Evolutionary conservation across 2,797 vertebrate species (phyloP), one percentile per base, ranked within the genome.

Genomic region (Orientallactaga sibirica): DNA sequence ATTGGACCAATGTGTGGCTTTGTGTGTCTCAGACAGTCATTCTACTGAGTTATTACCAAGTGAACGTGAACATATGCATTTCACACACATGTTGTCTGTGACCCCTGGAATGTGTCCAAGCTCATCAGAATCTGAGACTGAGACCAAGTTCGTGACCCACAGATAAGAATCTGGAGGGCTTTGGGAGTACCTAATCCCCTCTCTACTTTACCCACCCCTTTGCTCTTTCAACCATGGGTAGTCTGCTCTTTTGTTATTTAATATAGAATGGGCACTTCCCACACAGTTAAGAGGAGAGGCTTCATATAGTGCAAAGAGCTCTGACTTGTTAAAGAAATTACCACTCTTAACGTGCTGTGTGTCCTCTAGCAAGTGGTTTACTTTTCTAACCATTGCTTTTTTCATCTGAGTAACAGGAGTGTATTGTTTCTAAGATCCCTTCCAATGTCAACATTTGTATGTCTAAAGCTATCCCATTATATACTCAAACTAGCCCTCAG

Each of bases 31-130:
- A 55, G 74, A 90, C 70, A 86, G 62, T 64, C 77, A 14, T 74
- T 88, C 90, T 37, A 6, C 85, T 96, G 95, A 97, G 70, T 96
- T 96, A 94, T 95, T 87, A 58, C 84, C 70, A 33, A 74, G 5
- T 71, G 86, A 85, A 96, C 19, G 55, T 95, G 94, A 94, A 93
- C 71, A 68, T 87, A 64, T 76, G 87, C 85, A 43, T 92, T 96
- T 96, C 95, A 96, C 94, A 94, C 92, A 81, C 68, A 88, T 78
- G 64, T 84, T 37, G 33, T 92, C 75, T 62, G n/a, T 76, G 85
- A 87, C 71, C 82, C 76, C 90, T 95, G 90, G 73, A 92, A 95
- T 84, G 74, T 95, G 27, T 90, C 90, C 80, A 92, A 81, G 93
- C 48, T 62, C 86, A 88, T 88, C 86, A 78, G 94, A 92, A 92